Evolutionary conservation across 2,113 vertebrate species (phyloP), one percentile per base, ranked within the genome.

Genomic region (Heteronetta atricapilla): DNA sequence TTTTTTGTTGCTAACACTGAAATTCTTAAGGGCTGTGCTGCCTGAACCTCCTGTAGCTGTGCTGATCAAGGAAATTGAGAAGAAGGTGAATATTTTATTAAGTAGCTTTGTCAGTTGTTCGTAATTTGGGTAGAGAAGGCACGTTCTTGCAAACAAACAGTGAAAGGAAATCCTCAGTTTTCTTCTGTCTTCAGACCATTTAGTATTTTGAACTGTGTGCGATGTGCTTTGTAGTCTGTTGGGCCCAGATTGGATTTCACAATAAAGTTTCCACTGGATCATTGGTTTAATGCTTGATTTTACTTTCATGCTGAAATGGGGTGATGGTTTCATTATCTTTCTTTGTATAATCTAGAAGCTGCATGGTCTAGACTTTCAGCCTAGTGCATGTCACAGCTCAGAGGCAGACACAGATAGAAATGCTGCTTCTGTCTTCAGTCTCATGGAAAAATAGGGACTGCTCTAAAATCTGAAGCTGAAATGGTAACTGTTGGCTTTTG

Each of bases 211-310:
- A 64, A 29, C 63, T 68, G 2, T 18, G 10, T 50, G 7, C 6
- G 28, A 14, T 73, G 11, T 21, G 5, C 1, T 0, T 3, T n/a
- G 3, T 22, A 70, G n/a, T 33, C 29, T 40, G 28, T 33, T 56
- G 69, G 81, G 50, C 50, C 15, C 38, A n/a, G 56, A 21, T 12
- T 63, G n/a, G 28, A n/a, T 26, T 56, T 68, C 14, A 28, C 60
- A 75, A 1, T 52, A 36, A 46, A 59, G 22, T 5, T 52, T 79
- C 15, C 42, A 21, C 58, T 67, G 23, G 33, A 8, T 15, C 66
- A 13, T 48, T 50, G 50, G 11, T 56, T 5, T 58, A 73, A 60
- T 33, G 17, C 29, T 88, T 80, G 23, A 29, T 42, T 38, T 46
- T 58, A 34, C n/a, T 86, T 89, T 50, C 18, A 14, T 77, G 70